Evolutionary conservation across 2,113 vertebrate species (phyloP).

Genomic region (Parus major): DNA sequence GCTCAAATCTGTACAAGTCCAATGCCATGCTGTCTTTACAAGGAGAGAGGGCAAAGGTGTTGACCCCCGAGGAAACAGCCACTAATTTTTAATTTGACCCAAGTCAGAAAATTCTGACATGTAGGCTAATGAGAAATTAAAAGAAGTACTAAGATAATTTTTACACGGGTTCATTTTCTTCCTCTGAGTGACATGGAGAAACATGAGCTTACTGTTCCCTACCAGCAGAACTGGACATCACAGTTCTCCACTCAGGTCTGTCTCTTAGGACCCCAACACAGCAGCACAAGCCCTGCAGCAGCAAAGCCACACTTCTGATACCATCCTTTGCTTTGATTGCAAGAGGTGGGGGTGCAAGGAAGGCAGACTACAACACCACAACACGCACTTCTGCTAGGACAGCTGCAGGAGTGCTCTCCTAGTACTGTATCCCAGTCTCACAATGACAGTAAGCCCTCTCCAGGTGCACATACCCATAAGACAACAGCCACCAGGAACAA

Average conservation of each 20-base stretch:
- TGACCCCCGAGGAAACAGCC: background rate
- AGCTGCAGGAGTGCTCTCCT: background rate
- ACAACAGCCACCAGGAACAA: background rate
- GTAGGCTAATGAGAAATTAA: background rate
- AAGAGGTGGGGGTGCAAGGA: background rate
- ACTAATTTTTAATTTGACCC: background rate
- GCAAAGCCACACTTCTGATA: background rate
- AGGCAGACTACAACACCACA: background rate
- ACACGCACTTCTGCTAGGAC: background rate
- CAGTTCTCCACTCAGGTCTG: too few species aligned
- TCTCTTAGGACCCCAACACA: background rate
- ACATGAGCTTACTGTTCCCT: background rate
- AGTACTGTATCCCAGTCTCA: accelerated
- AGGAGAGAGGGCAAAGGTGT: background rate
- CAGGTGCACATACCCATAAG: background rate
- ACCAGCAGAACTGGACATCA: background rate
- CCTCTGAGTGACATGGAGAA: accelerated
- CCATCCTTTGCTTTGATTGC: background rate
- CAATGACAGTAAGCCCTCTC: background rate
- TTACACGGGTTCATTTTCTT: background rate
- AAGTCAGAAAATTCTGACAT: background rate
- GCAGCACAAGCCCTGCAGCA: background rate
- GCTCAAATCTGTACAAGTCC: background rate
- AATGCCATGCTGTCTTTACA: background rate
- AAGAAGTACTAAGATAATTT: background rate